Conservation (phyloP, 2,113 vertebrate genomes). For the Ifrita kowaldi region DNA sequence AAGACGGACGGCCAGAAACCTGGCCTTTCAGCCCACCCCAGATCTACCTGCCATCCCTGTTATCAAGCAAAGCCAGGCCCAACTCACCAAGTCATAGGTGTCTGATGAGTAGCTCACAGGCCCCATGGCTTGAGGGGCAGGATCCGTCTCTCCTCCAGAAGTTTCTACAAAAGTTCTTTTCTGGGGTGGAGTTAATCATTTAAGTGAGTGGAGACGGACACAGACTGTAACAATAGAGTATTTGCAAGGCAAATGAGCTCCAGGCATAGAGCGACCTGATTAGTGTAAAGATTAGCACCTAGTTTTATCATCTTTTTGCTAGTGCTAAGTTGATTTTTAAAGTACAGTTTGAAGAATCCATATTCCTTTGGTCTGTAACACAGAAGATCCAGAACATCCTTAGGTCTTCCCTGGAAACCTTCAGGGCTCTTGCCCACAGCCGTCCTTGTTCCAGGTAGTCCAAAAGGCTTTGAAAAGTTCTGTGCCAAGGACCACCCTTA, state of each 20-base stretch:
- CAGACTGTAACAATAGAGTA: background rate
- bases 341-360: background rate
- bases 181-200: background rate
- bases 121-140: slow-evolving; percentile 4
- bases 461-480: background rate
- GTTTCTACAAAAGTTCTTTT: slow-evolving; percentile 18
- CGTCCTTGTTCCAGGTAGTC: background rate
- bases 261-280: background rate
- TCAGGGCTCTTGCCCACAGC: background rate
- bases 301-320: background rate
- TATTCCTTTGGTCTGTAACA: background rate
- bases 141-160: background rate
- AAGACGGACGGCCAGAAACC: background rate
- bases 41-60: background rate
- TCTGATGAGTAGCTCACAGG: slow-evolving; percentile 25
- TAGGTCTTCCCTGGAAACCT: background rate
- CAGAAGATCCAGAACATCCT: background rate
- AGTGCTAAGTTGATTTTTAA: background rate
- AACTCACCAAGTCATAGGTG: slow-evolving; percentile 53
- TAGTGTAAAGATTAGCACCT: background rate
- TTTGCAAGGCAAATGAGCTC: slow-evolving; percentile 64
- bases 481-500: background rate
- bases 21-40: background rate
- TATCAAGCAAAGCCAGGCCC: background rate
- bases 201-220: background rate